Percentiles rank a stretch among this genome's conserved stretches.
These are phyloP conservation scores for Drosophila dunni DNA, from an alignment of 1,140 invertebrate genomes.

Conservation along the genomic window DNA sequence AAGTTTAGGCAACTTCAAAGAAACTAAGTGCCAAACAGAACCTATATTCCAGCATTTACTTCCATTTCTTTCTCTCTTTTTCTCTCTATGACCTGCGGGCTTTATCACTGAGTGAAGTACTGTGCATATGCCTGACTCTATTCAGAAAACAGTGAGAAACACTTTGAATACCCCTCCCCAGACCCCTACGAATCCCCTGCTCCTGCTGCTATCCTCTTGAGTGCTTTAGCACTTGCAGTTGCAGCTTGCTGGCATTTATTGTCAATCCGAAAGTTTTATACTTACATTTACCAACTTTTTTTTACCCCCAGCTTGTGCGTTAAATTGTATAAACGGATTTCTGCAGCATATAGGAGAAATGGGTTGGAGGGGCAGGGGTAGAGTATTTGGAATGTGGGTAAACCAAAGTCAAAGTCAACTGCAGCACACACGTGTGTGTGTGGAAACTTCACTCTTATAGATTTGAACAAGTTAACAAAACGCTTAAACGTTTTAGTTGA, in stretches of 20 bases:
- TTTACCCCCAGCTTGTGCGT: slow-evolving; percentile 46
- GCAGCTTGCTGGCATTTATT: slow-evolving; percentile 67
- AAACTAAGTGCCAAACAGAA: slow-evolving; percentile 69
- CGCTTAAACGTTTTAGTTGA: slow-evolving; percentile 64
- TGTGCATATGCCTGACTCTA: slow-evolving; percentile 44
- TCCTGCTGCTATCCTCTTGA: not conserved
- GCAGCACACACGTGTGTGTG: slow-evolving; percentile 16
- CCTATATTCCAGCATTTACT: slow-evolving; percentile 43
- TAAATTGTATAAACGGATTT: slow-evolving; percentile 74
- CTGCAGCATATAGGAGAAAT: slow-evolving; percentile 35
- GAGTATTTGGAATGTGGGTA: slow-evolving; percentile 11
- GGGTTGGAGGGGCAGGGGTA: not conserved
- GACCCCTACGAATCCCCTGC: too few relatives aligned
- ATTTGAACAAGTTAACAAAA: slow-evolving; percentile 71
- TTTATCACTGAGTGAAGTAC: slow-evolving; percentile 54
- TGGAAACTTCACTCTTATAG: not conserved
- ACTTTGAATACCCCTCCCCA: slow-evolving; percentile 15
- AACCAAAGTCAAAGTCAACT: slow-evolving; percentile 49
- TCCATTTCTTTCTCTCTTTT: not conserved
- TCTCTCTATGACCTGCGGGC: slow-evolving; percentile 54
- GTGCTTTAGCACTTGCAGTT: not conserved
- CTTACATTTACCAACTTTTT: slow-evolving; percentile 67
- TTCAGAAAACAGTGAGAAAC: slow-evolving; percentile 28
- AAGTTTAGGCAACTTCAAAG: slow-evolving; percentile 38
- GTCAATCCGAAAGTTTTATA: slow-evolving; percentile 77